Evolutionary conservation across 2,888 invertebrate species (phyloP).

Genomic region (Tiphia femorata): DNA sequence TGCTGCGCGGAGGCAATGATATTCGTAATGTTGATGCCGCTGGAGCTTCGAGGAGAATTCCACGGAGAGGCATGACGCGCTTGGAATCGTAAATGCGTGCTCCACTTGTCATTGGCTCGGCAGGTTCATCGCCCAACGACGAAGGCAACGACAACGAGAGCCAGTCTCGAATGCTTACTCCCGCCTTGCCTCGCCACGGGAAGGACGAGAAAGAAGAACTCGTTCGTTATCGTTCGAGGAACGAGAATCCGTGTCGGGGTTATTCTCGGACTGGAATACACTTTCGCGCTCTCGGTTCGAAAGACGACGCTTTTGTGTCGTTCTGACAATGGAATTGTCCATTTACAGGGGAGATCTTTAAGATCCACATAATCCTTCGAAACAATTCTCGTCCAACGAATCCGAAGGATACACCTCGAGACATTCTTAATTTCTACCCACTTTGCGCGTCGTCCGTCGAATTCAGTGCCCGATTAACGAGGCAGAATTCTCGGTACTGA

Average conservation of each 20-base stretch:
- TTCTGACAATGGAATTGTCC: no score
- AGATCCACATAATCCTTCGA: no score
- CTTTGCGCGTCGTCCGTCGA: no score
- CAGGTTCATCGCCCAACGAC: conserved; percentile 39
- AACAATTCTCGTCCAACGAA: no score
- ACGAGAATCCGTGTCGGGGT: neutral
- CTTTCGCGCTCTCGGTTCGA: no score
- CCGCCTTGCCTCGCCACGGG: neutral
- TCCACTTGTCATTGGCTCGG: conserved; percentile 45
- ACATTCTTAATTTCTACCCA: no score
- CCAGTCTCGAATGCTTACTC: neutral
- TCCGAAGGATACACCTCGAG: no score
- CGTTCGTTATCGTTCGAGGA: conserved; percentile 26
- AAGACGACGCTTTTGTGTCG: no score
- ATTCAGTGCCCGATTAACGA: no score
- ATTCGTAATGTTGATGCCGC: conserved; percentile 16
- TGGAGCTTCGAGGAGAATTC: conserved; percentile 31
- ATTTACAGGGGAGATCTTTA: no score
- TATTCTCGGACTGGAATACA: neutral
- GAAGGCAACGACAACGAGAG: neutral
- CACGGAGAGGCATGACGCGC: conserved; percentile 39
- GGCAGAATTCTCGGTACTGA: no score
- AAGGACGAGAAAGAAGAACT: neutral
- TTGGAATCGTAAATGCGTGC: conserved; percentile 46
- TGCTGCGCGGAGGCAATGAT: conserved; percentile 8